Base-by-base conservation (phyloP, 2,797 vertebrate species). In the Halcyon leucocephala region DNA sequence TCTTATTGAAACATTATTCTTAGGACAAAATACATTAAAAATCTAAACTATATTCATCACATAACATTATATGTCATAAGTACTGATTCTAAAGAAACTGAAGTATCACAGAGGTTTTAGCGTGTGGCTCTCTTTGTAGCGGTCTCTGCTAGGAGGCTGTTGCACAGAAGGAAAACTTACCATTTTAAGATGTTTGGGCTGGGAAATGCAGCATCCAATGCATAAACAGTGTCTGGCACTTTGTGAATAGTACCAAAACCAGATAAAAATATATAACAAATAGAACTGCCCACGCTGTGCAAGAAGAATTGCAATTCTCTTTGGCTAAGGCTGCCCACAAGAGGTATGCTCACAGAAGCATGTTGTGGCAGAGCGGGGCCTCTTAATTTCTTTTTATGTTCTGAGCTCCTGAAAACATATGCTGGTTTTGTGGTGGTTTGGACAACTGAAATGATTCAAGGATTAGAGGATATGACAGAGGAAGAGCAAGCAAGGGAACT, bases 391-490 rank as follows among this genome's bases (percentile, higher is more conserved):
- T 71, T 87, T 95, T 62, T 28, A 57, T 42, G 16, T 49, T 80
- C 48, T 21, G 58, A 54, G 25, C 20, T 7, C 10, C 48, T 54
- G 42, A 55, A 86, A 93, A 88, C 4, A 25, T 22, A 39, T 57
- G 37, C 35, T 82, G 35, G 15, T 39, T 77, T 89, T 71, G 39
- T 74, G 69, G 37, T 82, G 64, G 64, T 76, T 44, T 89, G 77
- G 85, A 51, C 78, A 82, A 57, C 57, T 55, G 78, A 90, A 82
- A 51, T 74, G 15, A 83, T 85, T 91, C 69, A 74, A 87, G 46
- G 62, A 92, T 97, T 91, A 94, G 55, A 57, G 44, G 48, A 58
- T 86, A 86, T 46, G 80, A 77, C 37, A 90, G 41, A 85, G 31
- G 62, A 93, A 87, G 46, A 87, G 57, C 54, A 79, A 94, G 66